Evolutionary conservation across 2,113 vertebrate genomes (phyloP), one percentile per base, ranked within the genome.

Genomic region (Hippocampus abdominalis): DNA sequence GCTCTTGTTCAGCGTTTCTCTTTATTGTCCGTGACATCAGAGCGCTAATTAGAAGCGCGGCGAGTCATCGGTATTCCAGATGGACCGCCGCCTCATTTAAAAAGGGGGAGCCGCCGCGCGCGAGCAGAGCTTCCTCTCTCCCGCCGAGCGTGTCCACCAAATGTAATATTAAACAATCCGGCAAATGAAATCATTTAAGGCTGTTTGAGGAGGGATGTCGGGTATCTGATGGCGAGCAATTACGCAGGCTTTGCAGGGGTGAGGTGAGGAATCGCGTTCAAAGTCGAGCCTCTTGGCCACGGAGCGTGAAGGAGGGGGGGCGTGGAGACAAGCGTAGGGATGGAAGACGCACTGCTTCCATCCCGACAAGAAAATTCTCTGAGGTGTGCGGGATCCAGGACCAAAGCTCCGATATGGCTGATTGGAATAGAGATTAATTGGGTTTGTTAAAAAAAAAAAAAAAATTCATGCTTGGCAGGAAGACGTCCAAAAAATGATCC

Each of bases 121-220:
- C 8, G 72, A 75, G 77, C 75, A 69, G 71, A 68, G 70, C 86
- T 56, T 68, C 69, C 72, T 42, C 74, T 80, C 74, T 80, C 72
- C 63, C 71, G 71, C 77, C 36, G 59, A 12, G 68, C 64, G 25
- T 80, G 83, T 85, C 74, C 74, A 79, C 78, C 63, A 74, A 84
- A 88, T 88, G 89, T 84, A 89, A 89, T 85, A 91, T 88, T 89
- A 86, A 90, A 89, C 83, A 89, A 59, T 68, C 62, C 76, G 70
- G 86, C 73, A 85, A 90, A 90, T 86, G 73, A 85, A 90, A 89
- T 88, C 80, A 84, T 87, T 86, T 89, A 88, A 74, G 74, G 79
- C 63, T 63, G 62, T 84, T 84, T 85, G 84, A 87, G 84, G 82
- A 76, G 48, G 81, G 76, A 83, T 77, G 83, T 78, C 73, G 74